Evolutionary conservation across 2,797 vertebrate genomes (phyloP).

Genomic region (Rhodeus uyekii): DNA sequence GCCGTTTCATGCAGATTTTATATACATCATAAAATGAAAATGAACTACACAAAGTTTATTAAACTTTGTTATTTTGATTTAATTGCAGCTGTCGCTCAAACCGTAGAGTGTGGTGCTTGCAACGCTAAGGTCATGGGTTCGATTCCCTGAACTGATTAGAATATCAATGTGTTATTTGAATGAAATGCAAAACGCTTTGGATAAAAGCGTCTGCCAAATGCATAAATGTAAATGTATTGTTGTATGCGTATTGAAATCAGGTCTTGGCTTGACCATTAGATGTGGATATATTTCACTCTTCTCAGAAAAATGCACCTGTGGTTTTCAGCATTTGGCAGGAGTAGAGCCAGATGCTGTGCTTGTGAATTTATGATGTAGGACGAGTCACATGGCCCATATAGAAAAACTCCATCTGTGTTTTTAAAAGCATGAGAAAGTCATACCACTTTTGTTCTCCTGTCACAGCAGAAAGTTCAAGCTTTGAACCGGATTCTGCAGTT

Average conservation of each 20-base stretch:
- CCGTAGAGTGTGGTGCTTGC: too few relatives aligned
- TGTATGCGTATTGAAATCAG: not conserved
- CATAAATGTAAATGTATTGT: too few relatives aligned
- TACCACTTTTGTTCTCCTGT: not conserved
- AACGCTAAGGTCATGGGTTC: too few relatives aligned
- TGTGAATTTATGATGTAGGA: constrained; percentile 40
- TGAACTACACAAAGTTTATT: not conserved
- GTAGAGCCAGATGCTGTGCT: constrained; percentile 21
- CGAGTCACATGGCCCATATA: constrained; percentile 25
- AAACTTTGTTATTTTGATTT: not conserved
- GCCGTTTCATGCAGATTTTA: too few relatives aligned
- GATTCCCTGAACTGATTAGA: too few relatives aligned
- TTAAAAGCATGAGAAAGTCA: constrained; percentile 40
- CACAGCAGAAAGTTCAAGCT: constrained; percentile 11
- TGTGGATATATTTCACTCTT: constrained; percentile 30
- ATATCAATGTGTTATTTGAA: too few relatives aligned
- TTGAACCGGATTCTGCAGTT: not conserved
- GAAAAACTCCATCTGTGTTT: constrained; percentile 46
- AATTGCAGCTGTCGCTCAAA: too few relatives aligned
- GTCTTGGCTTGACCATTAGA: not conserved
- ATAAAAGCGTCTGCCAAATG: too few relatives aligned
- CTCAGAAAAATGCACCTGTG: constrained; percentile 30
- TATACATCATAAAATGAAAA: not conserved
- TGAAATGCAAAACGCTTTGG: too few relatives aligned
- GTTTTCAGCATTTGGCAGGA: constrained; percentile 24